Conservation (phyloP, 2,113 vertebrate species). For the Tretioscincus oriximinensis region DNA sequence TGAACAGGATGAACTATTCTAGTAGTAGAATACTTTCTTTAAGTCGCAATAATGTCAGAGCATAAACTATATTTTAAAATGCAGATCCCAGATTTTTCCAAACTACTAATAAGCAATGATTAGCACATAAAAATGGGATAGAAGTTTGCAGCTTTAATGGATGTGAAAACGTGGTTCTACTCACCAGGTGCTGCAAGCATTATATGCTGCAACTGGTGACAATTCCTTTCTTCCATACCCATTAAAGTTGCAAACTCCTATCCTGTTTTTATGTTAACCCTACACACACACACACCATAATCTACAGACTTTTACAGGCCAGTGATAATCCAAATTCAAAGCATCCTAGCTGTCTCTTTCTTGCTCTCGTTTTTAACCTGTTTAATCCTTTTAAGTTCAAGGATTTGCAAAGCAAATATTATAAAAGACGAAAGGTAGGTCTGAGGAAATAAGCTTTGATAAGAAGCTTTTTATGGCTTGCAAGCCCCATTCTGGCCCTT, state of each 20-base stretch:
- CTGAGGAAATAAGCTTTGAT: constrained; percentile 74
- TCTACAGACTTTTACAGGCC: constrained; percentile 49
- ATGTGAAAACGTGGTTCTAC: too few relatives aligned
- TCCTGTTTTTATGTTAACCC: too few relatives aligned
- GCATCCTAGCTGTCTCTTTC: constrained; percentile 43
- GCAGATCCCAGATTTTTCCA: constrained; percentile 6
- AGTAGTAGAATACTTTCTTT: neutral
- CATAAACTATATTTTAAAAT: neutral
- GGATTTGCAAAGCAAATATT: constrained; percentile 75
- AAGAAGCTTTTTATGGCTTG: constrained; percentile 71
- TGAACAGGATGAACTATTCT: neutral
- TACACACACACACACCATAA: constrained; percentile 50
- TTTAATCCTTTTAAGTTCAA: constrained; percentile 75
- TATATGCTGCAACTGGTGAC: too few relatives aligned
- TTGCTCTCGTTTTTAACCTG: constrained; percentile 46
- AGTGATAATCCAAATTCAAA: constrained; percentile 61
- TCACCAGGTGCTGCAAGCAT: too few relatives aligned
- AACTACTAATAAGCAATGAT: constrained; percentile 22
- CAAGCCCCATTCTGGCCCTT: constrained; percentile 64
- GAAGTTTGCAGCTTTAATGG: too few relatives aligned
- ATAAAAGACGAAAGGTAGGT: constrained; percentile 76
- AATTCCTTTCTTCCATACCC: too few relatives aligned
- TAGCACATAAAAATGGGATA: too few relatives aligned
- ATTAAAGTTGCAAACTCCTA: too few relatives aligned
- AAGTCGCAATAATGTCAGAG: neutral